A percentile compares a stretch with the other conserved stretches of the same genome.
Conservation (phyloP, 2,888 invertebrate species). For the Gastrophysa polygoni region DNA sequence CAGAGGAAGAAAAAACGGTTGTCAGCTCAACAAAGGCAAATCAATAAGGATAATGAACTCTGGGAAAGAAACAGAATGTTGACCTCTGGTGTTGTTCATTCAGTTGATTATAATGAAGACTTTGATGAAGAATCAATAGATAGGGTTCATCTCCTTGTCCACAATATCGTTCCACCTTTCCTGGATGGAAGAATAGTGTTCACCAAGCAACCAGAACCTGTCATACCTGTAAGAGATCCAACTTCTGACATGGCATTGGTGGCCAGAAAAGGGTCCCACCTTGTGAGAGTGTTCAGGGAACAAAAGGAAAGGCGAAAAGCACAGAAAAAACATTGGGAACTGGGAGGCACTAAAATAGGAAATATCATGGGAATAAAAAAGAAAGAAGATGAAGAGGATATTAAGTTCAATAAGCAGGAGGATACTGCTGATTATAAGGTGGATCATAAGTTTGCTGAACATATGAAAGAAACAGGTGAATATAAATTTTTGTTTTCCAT, state of each 20-base stretch:
- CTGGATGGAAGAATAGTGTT: constrained; percentile 98
- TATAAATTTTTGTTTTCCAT: not conserved
- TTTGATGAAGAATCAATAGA: constrained; percentile 96
- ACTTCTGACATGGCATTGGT: constrained; percentile 98
- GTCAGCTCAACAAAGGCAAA: constrained; percentile 95
- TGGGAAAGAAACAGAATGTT: constrained; percentile 99
- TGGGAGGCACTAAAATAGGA: constrained; percentile 94
- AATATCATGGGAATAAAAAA: constrained; percentile 95
- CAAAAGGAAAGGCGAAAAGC: constrained; percentile 96
- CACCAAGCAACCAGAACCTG: constrained; percentile 98
- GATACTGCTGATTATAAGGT: constrained; percentile 87
- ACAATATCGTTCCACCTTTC: constrained; percentile 98
- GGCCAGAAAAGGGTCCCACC: constrained; percentile 89
- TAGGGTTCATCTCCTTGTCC: constrained; percentile 93
- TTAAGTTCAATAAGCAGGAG: constrained; percentile 65
- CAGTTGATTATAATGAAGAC: constrained; percentile 87
- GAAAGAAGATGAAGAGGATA: constrained; percentile 79
- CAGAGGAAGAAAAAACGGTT: constrained; percentile 89
- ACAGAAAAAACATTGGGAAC: constrained; percentile 98
- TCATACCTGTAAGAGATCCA: constrained; percentile 95
- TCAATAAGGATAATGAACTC: constrained; percentile 96
- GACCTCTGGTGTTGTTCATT: constrained; percentile 88
- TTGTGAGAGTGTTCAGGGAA: constrained; percentile 90
- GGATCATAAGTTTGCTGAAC: constrained; percentile 96
- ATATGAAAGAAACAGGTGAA: constrained; percentile 77